phyloP scores from a whole-genome alignment of 2,888 invertebrate genomes.

The Cephus pulcher region DNA sequence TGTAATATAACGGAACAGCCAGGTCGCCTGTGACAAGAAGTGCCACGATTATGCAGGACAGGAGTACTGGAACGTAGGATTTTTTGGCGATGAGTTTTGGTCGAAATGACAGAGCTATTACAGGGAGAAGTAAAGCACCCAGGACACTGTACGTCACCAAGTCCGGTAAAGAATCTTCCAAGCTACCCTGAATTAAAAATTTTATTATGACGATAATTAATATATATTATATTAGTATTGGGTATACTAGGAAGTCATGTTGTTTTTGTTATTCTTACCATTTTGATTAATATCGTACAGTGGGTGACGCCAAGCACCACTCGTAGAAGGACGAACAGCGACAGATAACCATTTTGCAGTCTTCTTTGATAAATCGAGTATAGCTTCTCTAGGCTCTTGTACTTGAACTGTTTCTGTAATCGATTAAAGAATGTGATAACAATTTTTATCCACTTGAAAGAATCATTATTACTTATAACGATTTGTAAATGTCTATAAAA shows the following conservation, averaged over 20 bases:
- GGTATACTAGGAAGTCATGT: neutral
- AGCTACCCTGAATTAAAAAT: slow-evolving; percentile 48
- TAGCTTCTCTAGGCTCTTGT: slow-evolving; percentile 79
- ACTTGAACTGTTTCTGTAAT: slow-evolving; percentile 81
- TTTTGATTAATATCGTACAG: slow-evolving; percentile 70
- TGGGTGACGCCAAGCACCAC: slow-evolving; percentile 75
- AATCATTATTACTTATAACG: neutral
- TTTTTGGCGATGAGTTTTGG: slow-evolving; percentile 64
- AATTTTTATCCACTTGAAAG: neutral
- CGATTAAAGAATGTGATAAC: slow-evolving; percentile 22
- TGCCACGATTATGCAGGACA: slow-evolving; percentile 64
- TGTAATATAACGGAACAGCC: slow-evolving; percentile 75
- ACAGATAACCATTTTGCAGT: slow-evolving; percentile 81
- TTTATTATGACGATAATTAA: neutral
- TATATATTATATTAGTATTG: neutral
- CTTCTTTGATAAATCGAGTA: slow-evolving; percentile 82
- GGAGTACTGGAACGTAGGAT: slow-evolving; percentile 59
- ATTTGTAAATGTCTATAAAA: neutral
- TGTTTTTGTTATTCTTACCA: slow-evolving; percentile 57
- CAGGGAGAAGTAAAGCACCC: slow-evolving; percentile 63
- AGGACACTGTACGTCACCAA: slow-evolving; percentile 66
- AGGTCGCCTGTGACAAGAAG: slow-evolving; percentile 72
- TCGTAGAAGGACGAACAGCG: slow-evolving; percentile 79
- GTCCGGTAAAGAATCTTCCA: slow-evolving; percentile 64
- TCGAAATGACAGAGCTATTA: slow-evolving; percentile 67